Evolutionary conservation across 2,797 vertebrate genomes (phyloP), one percentile per base, ranked within the genome.

Genomic region (Aldrovandia affinis): DNA sequence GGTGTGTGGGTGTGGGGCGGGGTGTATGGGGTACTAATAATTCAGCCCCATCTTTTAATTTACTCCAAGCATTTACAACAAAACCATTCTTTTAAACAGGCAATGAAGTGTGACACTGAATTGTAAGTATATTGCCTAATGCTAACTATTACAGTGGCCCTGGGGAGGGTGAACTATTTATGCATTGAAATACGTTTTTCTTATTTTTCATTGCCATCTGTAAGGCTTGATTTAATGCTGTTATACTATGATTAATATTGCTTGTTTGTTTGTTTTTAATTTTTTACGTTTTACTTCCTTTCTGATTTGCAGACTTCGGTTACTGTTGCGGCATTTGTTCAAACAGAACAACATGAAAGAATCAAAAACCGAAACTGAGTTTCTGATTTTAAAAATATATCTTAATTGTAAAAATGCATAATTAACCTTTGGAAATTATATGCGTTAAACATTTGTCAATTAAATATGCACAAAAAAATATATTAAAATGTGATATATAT

Each of bases 11-110:
- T 65, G 47, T 57, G 57, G 61, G 83, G 70, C 44, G 22, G 82
- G 44, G 20, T 55, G 47, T 10, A 1, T 33, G 83, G 18, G 63
- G 59, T 28, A 81, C 85, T 57, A 57, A 57, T 87, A 65, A 84
- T 86, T 85, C 82, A 86, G 80, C 78, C 70, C 68, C 65, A 63
- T 65, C 55, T 68, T 83, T 68, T 54, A n/a, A 83, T 52, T 83
- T 39, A 83, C 10, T 54, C 61, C 54, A 54, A 78, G n/a, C n/a
- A n/a, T n/a, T n/a, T 33, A 77, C 73, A 78, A 70, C 54, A 36
- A 77, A 57, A 44, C 15, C 73, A 25, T 54, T 52, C 47, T 59
- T 59, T 83, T 42, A 77, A 73, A 39, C 47, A 65, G 59, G 42
- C 59, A 54, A 65, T 77, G 65, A 63, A n/a, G 50, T 54, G 30